Conservation (phyloP, 92 coral and sea anemone genomes). For the Nematostella vectensis region DNA sequence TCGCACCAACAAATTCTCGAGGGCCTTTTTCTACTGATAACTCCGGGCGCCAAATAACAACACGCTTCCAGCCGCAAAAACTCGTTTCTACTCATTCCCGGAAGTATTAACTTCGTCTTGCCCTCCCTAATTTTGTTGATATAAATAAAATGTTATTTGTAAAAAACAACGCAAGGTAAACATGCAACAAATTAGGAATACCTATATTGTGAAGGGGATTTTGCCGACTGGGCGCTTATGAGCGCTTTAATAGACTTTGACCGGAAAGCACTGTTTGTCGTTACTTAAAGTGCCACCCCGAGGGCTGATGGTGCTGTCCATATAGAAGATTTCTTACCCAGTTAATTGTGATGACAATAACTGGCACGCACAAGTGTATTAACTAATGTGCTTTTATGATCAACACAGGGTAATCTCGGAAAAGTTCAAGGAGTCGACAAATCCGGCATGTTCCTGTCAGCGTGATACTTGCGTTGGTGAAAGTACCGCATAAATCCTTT, state of each 20-base stretch:
- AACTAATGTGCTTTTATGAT: neutral
- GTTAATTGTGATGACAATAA: neutral
- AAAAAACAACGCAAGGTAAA: neutral
- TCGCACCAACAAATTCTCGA: too few relatives aligned
- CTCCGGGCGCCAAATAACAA: too few relatives aligned
- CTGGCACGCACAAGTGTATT: neutral
- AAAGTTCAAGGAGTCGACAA: neutral
- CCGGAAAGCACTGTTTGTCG: too few relatives aligned
- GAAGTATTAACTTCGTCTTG: too few relatives aligned
- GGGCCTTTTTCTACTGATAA: too few relatives aligned
- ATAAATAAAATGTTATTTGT: neutral
- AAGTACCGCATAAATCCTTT: too few relatives aligned
- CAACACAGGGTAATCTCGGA: neutral
- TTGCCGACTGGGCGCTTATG: neutral
- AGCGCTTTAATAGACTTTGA: neutral
- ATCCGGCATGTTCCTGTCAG: neutral
- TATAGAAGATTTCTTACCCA: neutral
- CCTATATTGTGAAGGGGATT: neutral
- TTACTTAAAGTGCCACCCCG: too few relatives aligned
- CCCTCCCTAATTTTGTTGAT: conserved; percentile 1
- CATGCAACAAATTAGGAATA: conserved; percentile 4
- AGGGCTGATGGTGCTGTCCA: too few relatives aligned
- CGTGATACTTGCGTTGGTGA: too few relatives aligned
- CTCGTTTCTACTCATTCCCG: neutral
- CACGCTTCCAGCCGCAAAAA: neutral